Conservation (phyloP, 23 tunicate genomes). For the Trididemnum clinides region DNA sequence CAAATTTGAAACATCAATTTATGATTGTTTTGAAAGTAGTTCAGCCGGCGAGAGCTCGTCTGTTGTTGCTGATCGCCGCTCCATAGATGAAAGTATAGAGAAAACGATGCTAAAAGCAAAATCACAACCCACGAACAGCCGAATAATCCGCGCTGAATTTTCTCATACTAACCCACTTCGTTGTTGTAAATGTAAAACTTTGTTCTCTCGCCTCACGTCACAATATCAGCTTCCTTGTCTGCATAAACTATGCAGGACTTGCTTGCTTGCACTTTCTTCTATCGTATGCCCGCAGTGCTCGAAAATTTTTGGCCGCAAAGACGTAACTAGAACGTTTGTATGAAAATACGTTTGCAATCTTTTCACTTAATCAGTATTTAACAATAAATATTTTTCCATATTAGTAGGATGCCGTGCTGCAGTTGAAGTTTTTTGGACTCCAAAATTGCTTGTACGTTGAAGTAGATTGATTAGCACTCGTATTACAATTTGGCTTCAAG, state of each 20-base stretch:
- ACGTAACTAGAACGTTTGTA: not conserved
- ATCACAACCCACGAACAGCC: not conserved
- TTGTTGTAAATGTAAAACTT: slow-evolving; percentile 45
- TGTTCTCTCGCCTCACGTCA: slow-evolving; percentile 14
- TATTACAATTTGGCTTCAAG: too few species aligned
- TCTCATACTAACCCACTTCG: not conserved
- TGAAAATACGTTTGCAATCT: too few species aligned
- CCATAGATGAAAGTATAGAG: not conserved
- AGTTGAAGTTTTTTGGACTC: too few species aligned
- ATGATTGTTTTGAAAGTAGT: not conserved
- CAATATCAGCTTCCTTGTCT: slow-evolving; percentile 54
- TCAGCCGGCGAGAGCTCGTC: not conserved
- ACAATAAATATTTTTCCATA: too few species aligned
- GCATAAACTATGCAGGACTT: slow-evolving; percentile 49
- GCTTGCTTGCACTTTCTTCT: slow-evolving; percentile 6
- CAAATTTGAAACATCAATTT: not conserved
- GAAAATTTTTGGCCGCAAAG: not conserved
- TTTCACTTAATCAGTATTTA: too few species aligned
- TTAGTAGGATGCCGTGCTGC: too few species aligned
- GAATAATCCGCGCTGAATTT: not conserved
- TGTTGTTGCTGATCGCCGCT: too few species aligned
- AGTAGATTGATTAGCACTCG: too few species aligned
- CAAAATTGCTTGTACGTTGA: too few species aligned
- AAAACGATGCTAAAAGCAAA: not conserved
- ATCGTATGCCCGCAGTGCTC: not conserved